A percentile compares a stretch with the other conserved stretches of the same genome.
phyloP scores from a whole-genome alignment of 2,888 invertebrate genomes.

The Glaucopsyche alexis region DNA sequence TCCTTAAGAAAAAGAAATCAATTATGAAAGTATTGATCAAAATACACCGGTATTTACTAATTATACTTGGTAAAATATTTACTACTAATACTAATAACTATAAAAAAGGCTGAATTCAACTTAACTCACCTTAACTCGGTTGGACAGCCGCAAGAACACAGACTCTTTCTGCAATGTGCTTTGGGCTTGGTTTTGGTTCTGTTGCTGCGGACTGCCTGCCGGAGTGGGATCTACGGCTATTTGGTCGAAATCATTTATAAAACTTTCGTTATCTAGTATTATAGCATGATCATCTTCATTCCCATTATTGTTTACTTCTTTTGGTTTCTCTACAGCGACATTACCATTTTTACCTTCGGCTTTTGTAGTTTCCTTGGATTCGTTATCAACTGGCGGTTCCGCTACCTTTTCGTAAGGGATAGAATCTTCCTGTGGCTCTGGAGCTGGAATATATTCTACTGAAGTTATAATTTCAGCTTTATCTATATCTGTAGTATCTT shows the following conservation, averaged over 20 bases:
- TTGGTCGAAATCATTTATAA: constrained; percentile 78
- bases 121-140: constrained; percentile 91
- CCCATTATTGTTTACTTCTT: constrained; percentile 48
- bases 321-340: constrained; percentile 54
- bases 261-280: constrained; percentile 70
- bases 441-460: constrained; percentile 51
- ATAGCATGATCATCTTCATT: constrained; percentile 65
- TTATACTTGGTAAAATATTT: constrained; percentile 4
- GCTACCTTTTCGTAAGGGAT: constrained; percentile 49
- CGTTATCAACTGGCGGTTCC: constrained; percentile 40
- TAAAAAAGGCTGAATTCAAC: constrained; percentile 36
- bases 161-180: constrained; percentile 89
- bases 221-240: constrained; percentile 71
- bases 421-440: constrained; percentile 49
- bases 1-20: no score
- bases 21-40: no score
- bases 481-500: constrained; percentile 53
- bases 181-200: constrained; percentile 60
- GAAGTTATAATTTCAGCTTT: constrained; percentile 49
- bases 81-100: no score
- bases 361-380: constrained; percentile 54
- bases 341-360: constrained; percentile 58
- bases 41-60: neutral
- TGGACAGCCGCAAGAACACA: constrained; percentile 96
- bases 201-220: constrained; percentile 52